Conservation (phyloP, 1,140 invertebrate species). For the Dufourea novaeangliae region DNA sequence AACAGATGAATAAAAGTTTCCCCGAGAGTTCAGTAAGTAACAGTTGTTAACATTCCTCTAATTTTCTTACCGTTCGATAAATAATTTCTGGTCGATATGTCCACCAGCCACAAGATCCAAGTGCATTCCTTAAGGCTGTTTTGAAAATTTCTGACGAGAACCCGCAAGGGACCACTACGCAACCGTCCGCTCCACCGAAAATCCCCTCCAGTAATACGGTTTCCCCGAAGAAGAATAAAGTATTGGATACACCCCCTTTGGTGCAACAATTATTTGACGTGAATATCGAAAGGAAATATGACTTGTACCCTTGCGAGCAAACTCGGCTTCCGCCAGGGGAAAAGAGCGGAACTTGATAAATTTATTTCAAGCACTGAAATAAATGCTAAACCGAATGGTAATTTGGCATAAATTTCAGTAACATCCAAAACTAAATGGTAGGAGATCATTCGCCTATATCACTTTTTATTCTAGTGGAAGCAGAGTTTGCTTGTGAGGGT, state of each 20-base stretch:
- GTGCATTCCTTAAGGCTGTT: conserved; percentile 78
- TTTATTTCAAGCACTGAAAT: too few relatives aligned
- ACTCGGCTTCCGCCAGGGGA: too few relatives aligned
- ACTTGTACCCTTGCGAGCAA: too few relatives aligned
- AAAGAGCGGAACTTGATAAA: too few relatives aligned
- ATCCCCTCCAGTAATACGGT: neutral
- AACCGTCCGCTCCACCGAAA: neutral
- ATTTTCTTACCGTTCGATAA: neutral
- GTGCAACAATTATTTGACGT: conserved; percentile 79
- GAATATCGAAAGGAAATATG: conserved; percentile 45
- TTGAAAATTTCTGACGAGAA: conserved; percentile 76
- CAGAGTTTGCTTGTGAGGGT: too few relatives aligned
- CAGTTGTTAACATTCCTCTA: neutral
- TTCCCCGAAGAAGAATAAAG: conserved; percentile 57
- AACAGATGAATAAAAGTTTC: conserved; percentile 12
- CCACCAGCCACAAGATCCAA: conserved; percentile 74
- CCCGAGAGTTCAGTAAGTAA: conserved; percentile 56
- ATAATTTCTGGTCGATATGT: neutral
- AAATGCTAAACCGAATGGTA: too few relatives aligned
- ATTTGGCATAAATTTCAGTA: too few relatives aligned
- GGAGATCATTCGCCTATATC: too few relatives aligned
- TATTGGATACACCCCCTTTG: conserved; percentile 71
- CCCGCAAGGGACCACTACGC: conserved; percentile 22
- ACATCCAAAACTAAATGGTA: too few relatives aligned
- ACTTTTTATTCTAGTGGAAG: too few relatives aligned